Conservation (phyloP, 1,140 invertebrate genomes). For the Bombus pascuorum region DNA sequence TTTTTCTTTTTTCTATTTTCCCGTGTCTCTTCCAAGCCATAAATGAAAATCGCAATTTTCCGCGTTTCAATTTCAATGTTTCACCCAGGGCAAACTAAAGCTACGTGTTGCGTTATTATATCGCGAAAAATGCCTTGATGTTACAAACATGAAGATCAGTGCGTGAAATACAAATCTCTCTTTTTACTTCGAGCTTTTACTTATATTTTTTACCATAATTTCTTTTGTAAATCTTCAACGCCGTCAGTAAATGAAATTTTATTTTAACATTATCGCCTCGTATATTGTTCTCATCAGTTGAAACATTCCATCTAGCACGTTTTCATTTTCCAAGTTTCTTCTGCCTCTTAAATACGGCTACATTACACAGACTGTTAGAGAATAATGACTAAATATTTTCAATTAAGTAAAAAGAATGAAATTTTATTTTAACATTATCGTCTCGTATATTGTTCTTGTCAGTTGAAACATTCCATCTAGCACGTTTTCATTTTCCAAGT, state of each 20-base stretch:
- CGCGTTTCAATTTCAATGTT: background rate
- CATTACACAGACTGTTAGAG: too few relatives aligned
- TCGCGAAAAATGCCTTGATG: background rate
- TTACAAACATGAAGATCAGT: background rate
- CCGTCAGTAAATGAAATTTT: too few relatives aligned
- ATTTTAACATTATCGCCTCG: too few relatives aligned
- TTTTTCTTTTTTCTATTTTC: background rate
- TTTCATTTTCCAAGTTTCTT: too few relatives aligned
- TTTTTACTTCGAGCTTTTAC: background rate
- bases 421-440: background rate
- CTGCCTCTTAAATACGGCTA: too few relatives aligned
- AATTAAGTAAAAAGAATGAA: too few relatives aligned
- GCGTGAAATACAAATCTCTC: background rate
- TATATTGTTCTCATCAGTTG: too few relatives aligned
- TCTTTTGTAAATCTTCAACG: too few relatives aligned
- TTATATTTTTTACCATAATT: background rate
- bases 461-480: too few relatives aligned
- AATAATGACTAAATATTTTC: too few relatives aligned
- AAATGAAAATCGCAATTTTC: constrained; percentile 31
- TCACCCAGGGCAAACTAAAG: background rate
- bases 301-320: too few relatives aligned
- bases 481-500: background rate
- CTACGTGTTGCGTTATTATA: background rate
- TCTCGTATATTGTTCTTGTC: background rate
- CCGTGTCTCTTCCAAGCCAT: background rate